Percentiles rank a stretch among this genome's conserved stretches.
These are phyloP conservation scores for Anoura caudifer DNA, from an alignment of 2,113 vertebrate genomes.

Conservation along the genomic window DNA sequence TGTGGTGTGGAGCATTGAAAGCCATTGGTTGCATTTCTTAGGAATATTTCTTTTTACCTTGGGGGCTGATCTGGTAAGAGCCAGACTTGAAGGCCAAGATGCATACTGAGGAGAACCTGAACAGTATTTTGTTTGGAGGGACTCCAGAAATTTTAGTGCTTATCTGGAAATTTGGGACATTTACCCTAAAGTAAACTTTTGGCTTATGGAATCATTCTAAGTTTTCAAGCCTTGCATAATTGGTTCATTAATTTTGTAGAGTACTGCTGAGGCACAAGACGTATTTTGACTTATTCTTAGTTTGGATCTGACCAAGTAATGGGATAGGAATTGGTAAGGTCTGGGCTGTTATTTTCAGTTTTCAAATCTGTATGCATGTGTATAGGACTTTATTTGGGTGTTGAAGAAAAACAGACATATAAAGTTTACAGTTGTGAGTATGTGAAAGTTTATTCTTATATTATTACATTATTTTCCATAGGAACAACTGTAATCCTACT, in stretches of 20 bases:
- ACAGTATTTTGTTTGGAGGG: neutral
- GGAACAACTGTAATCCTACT: neutral
- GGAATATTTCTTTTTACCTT: neutral
- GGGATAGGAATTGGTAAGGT: neutral
- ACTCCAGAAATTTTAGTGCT: neutral
- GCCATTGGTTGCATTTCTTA: neutral
- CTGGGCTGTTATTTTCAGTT: neutral
- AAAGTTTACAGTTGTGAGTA: neutral
- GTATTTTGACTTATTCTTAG: conserved; percentile 28
- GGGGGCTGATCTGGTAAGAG: neutral
- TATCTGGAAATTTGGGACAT: neutral
- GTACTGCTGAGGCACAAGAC: neutral
- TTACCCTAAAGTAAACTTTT: neutral
- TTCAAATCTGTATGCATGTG: neutral
- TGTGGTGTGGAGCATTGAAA: neutral
- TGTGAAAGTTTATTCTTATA: no score
- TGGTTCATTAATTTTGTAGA: conserved; percentile 9
- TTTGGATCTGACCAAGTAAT: conserved; percentile 6
- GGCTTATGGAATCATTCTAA: neutral
- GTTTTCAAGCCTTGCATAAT: neutral
- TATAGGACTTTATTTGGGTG: neutral
- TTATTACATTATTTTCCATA: no score
- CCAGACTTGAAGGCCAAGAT: neutral
- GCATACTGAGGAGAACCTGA: neutral
- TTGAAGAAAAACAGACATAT: neutral